A percentile compares a stretch with the other conserved stretches of the same genome.
These are phyloP conservation scores for Perca flavescens DNA, from an alignment of 2,113 vertebrate species.

Conservation along the genomic window DNA sequence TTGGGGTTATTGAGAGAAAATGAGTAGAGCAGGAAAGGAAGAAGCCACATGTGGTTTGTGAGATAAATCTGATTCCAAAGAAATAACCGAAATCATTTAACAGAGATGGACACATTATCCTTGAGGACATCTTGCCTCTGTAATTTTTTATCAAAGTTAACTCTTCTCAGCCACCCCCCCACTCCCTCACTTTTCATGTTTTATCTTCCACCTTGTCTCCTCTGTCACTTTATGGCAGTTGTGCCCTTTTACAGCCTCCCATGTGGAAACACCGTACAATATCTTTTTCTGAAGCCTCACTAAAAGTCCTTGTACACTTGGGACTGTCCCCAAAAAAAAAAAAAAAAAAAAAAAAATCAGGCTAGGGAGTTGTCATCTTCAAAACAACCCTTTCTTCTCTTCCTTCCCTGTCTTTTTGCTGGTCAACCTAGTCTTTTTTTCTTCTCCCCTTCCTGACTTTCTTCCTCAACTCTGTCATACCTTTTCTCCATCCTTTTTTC, in stretches of 20 bases:
- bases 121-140: background rate
- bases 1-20: background rate
- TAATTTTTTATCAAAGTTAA: background rate
- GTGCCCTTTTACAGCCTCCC: conserved; percentile 41
- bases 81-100: too few species aligned
- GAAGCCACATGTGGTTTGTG: too few species aligned
- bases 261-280: conserved; percentile 13
- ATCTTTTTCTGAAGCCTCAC: conserved; percentile 20
- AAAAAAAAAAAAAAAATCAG: conserved; percentile 12
- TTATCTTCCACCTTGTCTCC: conserved; percentile 11
- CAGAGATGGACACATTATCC: background rate
- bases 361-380: background rate
- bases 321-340: conserved; percentile 16
- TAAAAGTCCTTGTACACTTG: conserved; percentile 27
- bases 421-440: background rate
- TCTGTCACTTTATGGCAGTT: conserved; percentile 21
- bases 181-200: background rate
- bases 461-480: background rate
- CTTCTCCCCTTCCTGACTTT: background rate
- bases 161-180: background rate
- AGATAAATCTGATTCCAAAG: too few species aligned
- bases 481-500: background rate
- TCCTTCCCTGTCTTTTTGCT: background rate
- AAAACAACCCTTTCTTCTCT: background rate
- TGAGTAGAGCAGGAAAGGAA: background rate